phyloP scores from a whole-genome alignment of 1,140 invertebrate species.

The Apis dorsata region DNA sequence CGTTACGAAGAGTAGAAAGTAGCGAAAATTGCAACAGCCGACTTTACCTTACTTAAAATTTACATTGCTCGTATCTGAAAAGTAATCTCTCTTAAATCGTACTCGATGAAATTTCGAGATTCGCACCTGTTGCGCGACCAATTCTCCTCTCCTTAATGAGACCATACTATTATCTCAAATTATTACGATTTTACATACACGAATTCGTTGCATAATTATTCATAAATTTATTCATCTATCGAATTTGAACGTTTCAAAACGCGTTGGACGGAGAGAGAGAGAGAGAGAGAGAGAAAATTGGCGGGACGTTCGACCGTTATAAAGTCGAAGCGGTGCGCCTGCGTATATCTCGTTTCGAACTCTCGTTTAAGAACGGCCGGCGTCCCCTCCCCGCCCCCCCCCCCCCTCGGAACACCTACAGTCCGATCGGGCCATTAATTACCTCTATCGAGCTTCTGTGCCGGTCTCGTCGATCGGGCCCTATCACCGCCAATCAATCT shows the following conservation, averaged over 20 bases:
- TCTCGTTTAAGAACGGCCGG: neutral
- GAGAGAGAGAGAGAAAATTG: too few species aligned
- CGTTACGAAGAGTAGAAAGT: too few species aligned
- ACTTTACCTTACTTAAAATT: too few species aligned
- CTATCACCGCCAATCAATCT: constrained; percentile 76
- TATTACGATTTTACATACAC: constrained; percentile 18
- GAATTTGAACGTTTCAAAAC: too few species aligned
- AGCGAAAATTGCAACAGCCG: too few species aligned
- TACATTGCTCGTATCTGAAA: neutral
- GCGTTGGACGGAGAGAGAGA: too few species aligned
- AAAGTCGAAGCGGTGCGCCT: neutral
- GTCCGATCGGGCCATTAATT: constrained; percentile 67
- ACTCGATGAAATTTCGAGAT: constrained; percentile 21
- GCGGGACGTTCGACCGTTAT: neutral
- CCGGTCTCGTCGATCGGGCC: constrained; percentile 72
- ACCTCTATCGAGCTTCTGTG: constrained; percentile 72
- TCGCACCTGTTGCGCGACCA: constrained; percentile 35
- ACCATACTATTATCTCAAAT: constrained; percentile 2
- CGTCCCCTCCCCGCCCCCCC: constrained; percentile 6
- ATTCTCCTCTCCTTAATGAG: constrained; percentile 31
- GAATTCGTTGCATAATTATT: neutral
- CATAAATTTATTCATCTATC: too few species aligned
- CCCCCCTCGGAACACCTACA: constrained; percentile 51
- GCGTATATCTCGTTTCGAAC: too few species aligned
- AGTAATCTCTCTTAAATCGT: constrained; percentile 22